A percentile compares a stretch with the other conserved stretches of the same genome.
Conservation (phyloP, 2,888 invertebrate genomes). For the Eurytoma adleriae region DNA sequence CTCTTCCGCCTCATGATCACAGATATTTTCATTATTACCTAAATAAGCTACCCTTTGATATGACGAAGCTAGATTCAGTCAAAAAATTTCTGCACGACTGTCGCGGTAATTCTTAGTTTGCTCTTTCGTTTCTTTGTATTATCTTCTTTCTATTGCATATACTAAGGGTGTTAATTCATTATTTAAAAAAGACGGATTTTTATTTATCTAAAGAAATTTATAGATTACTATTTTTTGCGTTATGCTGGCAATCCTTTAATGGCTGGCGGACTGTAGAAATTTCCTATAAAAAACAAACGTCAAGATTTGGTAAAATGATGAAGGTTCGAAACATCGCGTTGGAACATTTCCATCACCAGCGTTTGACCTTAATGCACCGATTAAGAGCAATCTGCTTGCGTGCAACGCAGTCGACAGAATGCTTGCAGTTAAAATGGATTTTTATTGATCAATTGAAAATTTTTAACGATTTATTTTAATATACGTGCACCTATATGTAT, state of each 20-base stretch:
- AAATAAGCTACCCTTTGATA: background rate
- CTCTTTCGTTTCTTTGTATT: too few relatives aligned
- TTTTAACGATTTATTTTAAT: background rate
- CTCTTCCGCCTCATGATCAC: background rate
- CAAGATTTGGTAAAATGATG: slow-evolving; percentile 22
- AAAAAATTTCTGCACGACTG: background rate
- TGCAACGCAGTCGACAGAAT: slow-evolving; percentile 8
- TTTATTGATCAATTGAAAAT: slow-evolving; percentile 54
- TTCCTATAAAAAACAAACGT: background rate
- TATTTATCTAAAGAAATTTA: too few relatives aligned
- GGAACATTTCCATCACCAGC: slow-evolving; percentile 60
- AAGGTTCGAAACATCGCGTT: slow-evolving; percentile 19
- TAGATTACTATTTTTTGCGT: too few relatives aligned
- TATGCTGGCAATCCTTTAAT: too few relatives aligned
- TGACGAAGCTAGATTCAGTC: background rate
- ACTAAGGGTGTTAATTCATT: too few relatives aligned
- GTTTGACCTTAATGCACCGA: slow-evolving; percentile 71
- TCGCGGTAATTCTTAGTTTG: too few relatives aligned
- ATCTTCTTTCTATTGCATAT: too few relatives aligned
- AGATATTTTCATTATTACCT: background rate
- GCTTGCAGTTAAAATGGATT: slow-evolving; percentile 38
- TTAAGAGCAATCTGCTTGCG: slow-evolving; percentile 68
- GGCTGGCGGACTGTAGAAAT: background rate
- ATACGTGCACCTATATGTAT: background rate
- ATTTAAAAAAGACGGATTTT: too few relatives aligned